Evolutionary conservation across 2,888 invertebrate genomes (phyloP).

Genomic region (Leptinotarsa peninsularis): DNA sequence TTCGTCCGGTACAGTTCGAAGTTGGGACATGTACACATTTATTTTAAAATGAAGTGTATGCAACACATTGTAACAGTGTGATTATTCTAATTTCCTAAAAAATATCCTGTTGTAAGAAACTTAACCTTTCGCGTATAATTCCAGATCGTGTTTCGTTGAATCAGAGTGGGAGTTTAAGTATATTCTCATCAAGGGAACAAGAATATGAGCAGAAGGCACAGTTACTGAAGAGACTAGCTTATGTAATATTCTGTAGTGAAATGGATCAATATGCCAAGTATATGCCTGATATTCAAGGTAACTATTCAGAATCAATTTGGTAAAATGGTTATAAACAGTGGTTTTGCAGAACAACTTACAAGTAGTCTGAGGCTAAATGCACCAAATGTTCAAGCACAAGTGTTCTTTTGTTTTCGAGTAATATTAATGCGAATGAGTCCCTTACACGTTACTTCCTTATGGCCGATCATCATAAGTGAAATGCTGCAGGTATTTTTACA

Average conservation of each 20-base stretch:
- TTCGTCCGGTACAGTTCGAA: too few relatives aligned
- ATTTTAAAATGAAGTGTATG: too few relatives aligned
- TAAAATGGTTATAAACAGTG: background rate
- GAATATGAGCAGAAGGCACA: slow-evolving; percentile 87
- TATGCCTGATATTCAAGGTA: slow-evolving; percentile 91
- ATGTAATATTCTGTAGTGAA: slow-evolving; percentile 88
- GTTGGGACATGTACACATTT: too few relatives aligned
- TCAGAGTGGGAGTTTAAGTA: slow-evolving; percentile 82
- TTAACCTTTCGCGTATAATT: slow-evolving; percentile 24
- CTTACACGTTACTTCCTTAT: slow-evolving; percentile 85
- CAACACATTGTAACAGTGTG: background rate
- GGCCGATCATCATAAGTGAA: slow-evolving; percentile 93
- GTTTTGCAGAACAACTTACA: slow-evolving; percentile 80
- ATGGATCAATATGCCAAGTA: slow-evolving; percentile 88
- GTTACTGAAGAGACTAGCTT: slow-evolving; percentile 83
- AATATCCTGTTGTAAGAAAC: background rate
- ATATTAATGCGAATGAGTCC: slow-evolving; percentile 86
- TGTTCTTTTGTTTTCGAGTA: slow-evolving; percentile 90
- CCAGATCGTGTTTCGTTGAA: slow-evolving; percentile 80
- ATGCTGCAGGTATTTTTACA: slow-evolving; percentile 89
- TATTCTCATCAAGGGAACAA: slow-evolving; percentile 85
- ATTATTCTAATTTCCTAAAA: background rate
- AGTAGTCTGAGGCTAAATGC: slow-evolving; percentile 82
- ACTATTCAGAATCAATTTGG: slow-evolving; percentile 18
- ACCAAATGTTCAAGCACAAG: slow-evolving; percentile 84